Base-by-base conservation (phyloP, 2,888 invertebrate genomes). In the Zhuqinia jingwanae region DNA sequence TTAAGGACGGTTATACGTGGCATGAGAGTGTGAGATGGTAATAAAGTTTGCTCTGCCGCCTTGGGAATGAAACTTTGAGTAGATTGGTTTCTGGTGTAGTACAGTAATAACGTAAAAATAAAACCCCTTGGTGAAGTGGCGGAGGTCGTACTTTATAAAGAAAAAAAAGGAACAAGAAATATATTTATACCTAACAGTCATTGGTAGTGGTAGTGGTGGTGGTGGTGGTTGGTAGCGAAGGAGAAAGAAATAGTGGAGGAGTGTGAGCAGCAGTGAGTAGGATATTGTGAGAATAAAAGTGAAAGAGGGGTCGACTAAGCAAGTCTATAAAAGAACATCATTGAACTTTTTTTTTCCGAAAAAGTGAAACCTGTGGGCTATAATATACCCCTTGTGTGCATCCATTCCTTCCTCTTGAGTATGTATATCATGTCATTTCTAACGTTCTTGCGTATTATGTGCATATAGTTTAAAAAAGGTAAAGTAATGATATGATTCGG, bases 1-100 rank as follows among this genome's bases (percentile, higher is more conserved):
- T 87, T 87, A 78, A 36, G 63, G 75, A 87, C 77, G 45, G 82
- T 47, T 76, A 77, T 76, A 36, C 76, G 70, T 81, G 79, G 79
- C 83, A 87, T 87, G 87, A 87, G 87, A 87, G 78, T 83, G 65
- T 84, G 83, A 83, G 79, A 87, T 87, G 87, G 84, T 87, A 83
- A 84, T 87, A 87, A 87, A 87, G 87, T 87, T 87, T 79, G 87
- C 83, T 87, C 83, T 83, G 87, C 87, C 87, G 87, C 87, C 87
- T 83, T 84, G 87, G 87, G 87, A 87, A 84, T 87, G 87, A 75
- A 87, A 87, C 56, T 87, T 87, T 83, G 83, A 87, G 87, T 87
- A 87, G 87, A 87, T 87, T 87, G 87, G 87, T 87, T 87, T 84
- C 84, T 84, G 60, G 68, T 84, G 76, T 73, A 85, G 42, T 78